phyloP scores from a whole-genome alignment of 2,888 invertebrate genomes.

The Polietes domitor region DNA sequence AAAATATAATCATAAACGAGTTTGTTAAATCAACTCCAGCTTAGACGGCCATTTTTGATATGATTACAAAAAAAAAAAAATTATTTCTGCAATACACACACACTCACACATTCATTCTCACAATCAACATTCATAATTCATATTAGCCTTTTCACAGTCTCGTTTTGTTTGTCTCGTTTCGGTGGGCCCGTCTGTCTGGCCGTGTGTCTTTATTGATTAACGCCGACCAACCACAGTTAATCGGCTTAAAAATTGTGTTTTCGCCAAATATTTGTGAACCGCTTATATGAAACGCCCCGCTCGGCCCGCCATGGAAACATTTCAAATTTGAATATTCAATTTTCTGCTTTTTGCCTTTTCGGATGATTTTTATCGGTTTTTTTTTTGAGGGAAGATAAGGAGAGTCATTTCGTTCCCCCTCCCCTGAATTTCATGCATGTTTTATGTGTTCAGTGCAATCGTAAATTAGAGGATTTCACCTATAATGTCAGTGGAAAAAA shows the following conservation, averaged over 20 bases:
- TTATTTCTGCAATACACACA: neutral
- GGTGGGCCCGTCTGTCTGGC: neutral
- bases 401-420: slow-evolving; percentile 20
- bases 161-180: slow-evolving; percentile 5
- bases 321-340: slow-evolving; percentile 50
- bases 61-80: neutral
- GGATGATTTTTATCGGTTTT: slow-evolving; percentile 49
- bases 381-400: neutral
- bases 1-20: neutral
- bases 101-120: neutral
- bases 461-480: slow-evolving; percentile 70
- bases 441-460: slow-evolving; percentile 47
- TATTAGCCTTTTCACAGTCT: slow-evolving; percentile 12
- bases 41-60: slow-evolving; percentile 44
- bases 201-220: slow-evolving; percentile 50
- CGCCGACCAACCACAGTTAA: slow-evolving; percentile 75
- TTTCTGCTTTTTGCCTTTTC: slow-evolving; percentile 13
- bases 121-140: slow-evolving; percentile 16
- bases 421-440: neutral
- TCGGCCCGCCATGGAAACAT: no score
- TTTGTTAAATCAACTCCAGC: neutral
- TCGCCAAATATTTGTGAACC: slow-evolving; percentile 55
- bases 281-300: slow-evolving; percentile 33
- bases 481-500: slow-evolving; percentile 60
- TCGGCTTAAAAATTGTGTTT: slow-evolving; percentile 73